Evolutionary conservation across 2,113 vertebrate genomes (phyloP).

Genomic region (Macquaria ambigua): DNA sequence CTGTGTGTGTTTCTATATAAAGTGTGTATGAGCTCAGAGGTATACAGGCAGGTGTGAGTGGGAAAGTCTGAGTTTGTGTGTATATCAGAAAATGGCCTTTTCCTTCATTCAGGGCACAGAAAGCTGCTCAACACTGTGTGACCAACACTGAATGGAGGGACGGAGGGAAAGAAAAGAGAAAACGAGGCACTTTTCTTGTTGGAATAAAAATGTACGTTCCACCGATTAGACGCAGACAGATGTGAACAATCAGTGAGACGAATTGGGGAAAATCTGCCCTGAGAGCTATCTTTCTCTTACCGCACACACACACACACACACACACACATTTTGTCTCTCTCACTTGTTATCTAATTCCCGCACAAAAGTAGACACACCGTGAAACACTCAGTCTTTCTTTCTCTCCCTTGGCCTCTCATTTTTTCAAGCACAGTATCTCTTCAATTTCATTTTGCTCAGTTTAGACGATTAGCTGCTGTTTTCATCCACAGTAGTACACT

Average conservation of each 20-base stretch:
- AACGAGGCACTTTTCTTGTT: constrained; percentile 52
- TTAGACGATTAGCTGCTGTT: not conserved
- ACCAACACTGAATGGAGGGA: constrained; percentile 34
- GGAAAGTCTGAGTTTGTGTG: no score
- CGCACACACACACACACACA: constrained; percentile 10
- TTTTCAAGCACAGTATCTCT: not conserved
- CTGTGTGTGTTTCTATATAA: not conserved
- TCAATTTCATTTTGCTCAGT: not conserved
- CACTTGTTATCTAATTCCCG: constrained; percentile 28
- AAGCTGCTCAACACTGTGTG: constrained; percentile 30
- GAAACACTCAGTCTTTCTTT: not conserved
- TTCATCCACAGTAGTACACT: not conserved
- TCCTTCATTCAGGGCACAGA: not conserved
- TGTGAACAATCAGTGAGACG: constrained; percentile 72
- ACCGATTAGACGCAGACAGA: constrained; percentile 71
- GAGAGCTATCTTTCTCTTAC: constrained; percentile 35
- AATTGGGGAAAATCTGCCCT: constrained; percentile 62
- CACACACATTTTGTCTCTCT: constrained; percentile 16
- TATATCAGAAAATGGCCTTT: not conserved
- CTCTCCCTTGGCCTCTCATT: not conserved
- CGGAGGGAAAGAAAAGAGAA: constrained; percentile 23
- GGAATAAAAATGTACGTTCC: constrained; percentile 64
- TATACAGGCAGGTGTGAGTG: no score
- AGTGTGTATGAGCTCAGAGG: not conserved
- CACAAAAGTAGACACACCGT: constrained; percentile 9